Evolutionary conservation across 2,888 invertebrate genomes (phyloP).

Genomic region (Clusia tigrina): DNA sequence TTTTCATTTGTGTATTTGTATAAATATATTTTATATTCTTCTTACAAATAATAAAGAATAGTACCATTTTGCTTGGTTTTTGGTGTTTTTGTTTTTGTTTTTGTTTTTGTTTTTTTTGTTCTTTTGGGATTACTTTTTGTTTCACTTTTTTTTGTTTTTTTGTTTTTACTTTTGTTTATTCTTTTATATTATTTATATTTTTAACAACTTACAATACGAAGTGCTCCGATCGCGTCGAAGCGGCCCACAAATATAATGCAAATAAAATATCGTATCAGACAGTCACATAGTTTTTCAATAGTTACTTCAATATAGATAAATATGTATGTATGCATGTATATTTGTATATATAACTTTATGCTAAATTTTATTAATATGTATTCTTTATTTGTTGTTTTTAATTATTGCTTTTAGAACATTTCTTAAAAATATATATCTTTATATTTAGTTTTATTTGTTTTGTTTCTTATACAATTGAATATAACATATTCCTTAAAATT

Average conservation of each 20-base stretch:
- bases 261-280: conserved; percentile 24
- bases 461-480: conserved; percentile 45
- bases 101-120: background rate
- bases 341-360: conserved; percentile 41
- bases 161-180: background rate
- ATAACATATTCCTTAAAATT: conserved; percentile 42
- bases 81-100: conserved; percentile 1
- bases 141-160: background rate
- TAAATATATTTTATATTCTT: conserved; percentile 23
- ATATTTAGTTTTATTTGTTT: conserved; percentile 33
- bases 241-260: background rate
- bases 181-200: conserved; percentile 16
- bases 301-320: conserved; percentile 33
- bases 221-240: background rate
- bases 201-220: conserved; percentile 15
- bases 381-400: conserved; percentile 52
- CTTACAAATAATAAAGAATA: conserved; percentile 37
- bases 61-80: conserved; percentile 15
- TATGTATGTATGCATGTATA: conserved; percentile 24
- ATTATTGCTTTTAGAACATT: conserved; percentile 64
- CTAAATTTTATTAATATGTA: conserved; percentile 34
- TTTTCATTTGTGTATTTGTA: conserved; percentile 15
- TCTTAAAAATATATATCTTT: conserved; percentile 57
- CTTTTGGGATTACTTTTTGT: background rate
- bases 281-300: conserved; percentile 29